phyloP scores from a whole-genome alignment of 2,797 vertebrate genomes.

The Dicrostonyx torquatus region DNA sequence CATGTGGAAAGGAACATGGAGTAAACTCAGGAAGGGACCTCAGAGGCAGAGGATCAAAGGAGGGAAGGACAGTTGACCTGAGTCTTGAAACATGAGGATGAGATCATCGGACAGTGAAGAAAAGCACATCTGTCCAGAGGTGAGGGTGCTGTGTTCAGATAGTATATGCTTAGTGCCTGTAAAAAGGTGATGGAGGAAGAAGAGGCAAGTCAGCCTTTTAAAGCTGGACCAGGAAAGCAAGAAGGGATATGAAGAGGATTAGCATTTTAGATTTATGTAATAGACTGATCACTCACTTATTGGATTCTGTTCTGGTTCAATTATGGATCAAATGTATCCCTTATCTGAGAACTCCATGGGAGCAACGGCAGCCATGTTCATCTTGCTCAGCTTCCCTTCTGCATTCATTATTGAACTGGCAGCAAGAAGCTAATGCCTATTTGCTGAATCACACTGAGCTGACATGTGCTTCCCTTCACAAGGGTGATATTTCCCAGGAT shows the following conservation, averaged over 20 bases:
- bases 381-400: not conserved
- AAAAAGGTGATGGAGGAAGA: not conserved
- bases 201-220: not conserved
- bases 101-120: not conserved
- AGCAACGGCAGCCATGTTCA: not conserved
- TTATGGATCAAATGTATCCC: not conserved
- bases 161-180: not conserved
- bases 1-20: not conserved
- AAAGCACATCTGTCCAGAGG: not conserved
- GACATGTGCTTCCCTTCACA: not conserved
- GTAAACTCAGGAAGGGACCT: not conserved
- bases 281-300: not conserved
- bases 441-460: not conserved
- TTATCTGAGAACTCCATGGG: not conserved
- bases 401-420: not conserved
- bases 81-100: conserved; percentile 33
- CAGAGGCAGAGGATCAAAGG: not conserved
- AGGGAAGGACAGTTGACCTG: not conserved
- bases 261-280: not conserved
- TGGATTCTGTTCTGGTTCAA: not conserved
- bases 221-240: not conserved
- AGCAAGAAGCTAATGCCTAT: not conserved
- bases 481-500: conserved; percentile 30
- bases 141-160: not conserved
- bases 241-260: not conserved